Evolutionary conservation across 2,797 vertebrate genomes (phyloP).

Genomic region (Staurois parvus): DNA sequence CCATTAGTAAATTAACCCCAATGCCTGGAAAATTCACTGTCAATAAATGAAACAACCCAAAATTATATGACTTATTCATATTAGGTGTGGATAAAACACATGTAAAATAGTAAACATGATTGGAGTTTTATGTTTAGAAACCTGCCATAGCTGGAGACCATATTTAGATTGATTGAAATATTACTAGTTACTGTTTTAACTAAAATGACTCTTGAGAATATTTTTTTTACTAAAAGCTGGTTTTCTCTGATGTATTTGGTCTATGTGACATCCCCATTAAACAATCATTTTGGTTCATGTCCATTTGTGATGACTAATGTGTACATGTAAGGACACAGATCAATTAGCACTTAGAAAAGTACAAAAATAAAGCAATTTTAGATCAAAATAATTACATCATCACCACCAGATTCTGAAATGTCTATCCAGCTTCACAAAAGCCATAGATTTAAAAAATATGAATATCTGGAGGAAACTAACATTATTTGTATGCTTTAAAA

Average conservation of each 20-base stretch:
- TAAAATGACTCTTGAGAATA: neutral
- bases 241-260: neutral
- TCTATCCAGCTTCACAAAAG: neutral
- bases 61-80: neutral
- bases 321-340: neutral
- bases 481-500: neutral
- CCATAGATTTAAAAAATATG: neutral
- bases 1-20: no score
- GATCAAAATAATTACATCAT: neutral
- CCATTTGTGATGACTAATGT: neutral
- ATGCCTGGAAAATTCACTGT: no score
- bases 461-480: neutral
- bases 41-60: neutral
- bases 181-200: neutral
- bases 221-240: neutral
- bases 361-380: slow-evolving; percentile 8
- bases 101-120: no score
- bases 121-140: neutral
- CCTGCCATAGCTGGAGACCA: neutral
- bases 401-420: neutral
- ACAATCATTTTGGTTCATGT: slow-evolving; percentile 1
- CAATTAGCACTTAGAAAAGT: slow-evolving; percentile 8
- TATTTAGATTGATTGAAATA: neutral
- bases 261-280: neutral
- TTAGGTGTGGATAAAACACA: neutral